Evolutionary conservation across 37 sponge, comb jelly and placozoan genomes (phyloP), one percentile per base, ranked within the genome.

Genomic region (Halisarca cf. caerulea): DNA sequence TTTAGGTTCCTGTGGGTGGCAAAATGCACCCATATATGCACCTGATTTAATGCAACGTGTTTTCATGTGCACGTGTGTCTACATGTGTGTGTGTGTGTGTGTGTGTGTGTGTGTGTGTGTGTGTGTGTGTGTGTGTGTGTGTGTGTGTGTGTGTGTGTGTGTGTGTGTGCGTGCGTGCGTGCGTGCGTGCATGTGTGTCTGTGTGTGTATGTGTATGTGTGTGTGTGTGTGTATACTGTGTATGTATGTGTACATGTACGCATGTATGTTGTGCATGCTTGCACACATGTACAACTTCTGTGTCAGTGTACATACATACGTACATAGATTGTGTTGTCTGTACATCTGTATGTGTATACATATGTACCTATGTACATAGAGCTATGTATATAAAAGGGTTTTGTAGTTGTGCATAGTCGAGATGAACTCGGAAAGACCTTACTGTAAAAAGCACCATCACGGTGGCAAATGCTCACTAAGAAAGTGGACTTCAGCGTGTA

Each of bases 101-200:
- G 78, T 40, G 45, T 9, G 20, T 69, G 24, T 37, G 47, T 77
- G 28, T 15, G 0, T 42, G 78, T n/a, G 8, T 77, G 51, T 38
- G 51, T 77, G 44, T 27, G 80, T 64, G 45, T 64, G 27, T 66
- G 35, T 68, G 69, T 6, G 69, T 68, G n/a, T 62, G 64, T 41
- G 32, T 78, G 23, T 54, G 80, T 79, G 80, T 24, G 80, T 53
- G 58, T 79, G 80, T 43, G 58, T 79, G 58, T 79, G 80, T 54
- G 24, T 54, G 73, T 71, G 37, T 71, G 73, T 71, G 37, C 32
- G 51, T 47, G 32, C 40, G 23, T 78, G n/a, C 42, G 53, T 78
- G 2, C 27, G 28, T 54, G 32, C 32, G 80, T 79, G 53, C 21
- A 42, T 44, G 9, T 78, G 54, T 45, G 24, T 27, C 30, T 45